phyloP scores from a whole-genome alignment of 2,888 invertebrate genomes.

The Drosophila demipolita region DNA sequence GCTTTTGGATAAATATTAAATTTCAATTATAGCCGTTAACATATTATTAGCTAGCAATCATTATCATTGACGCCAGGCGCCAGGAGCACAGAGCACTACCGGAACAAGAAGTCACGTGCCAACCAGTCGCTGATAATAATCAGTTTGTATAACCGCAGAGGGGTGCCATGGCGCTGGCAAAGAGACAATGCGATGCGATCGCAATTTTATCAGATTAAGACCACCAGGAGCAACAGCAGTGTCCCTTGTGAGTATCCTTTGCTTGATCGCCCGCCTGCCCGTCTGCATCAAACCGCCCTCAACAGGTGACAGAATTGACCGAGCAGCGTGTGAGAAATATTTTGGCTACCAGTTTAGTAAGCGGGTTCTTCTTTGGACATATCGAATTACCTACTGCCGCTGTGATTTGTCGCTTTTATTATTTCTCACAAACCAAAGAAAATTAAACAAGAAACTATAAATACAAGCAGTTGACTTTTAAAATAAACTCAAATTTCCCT shows the following conservation, averaged over 20 bases:
- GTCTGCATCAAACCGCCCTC: constrained; percentile 39
- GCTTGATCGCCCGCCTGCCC: constrained; percentile 19
- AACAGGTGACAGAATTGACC: constrained; percentile 71
- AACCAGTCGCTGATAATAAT: constrained; percentile 67
- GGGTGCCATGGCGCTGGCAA: constrained; percentile 34
- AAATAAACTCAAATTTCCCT: neutral
- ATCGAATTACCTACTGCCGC: constrained; percentile 72
- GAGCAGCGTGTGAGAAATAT: constrained; percentile 74
- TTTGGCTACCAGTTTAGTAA: constrained; percentile 44
- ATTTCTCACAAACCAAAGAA: constrained; percentile 71
- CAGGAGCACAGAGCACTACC: constrained; percentile 11
- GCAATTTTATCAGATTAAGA: constrained; percentile 78
- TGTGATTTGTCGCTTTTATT: constrained; percentile 74
- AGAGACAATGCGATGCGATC: constrained; percentile 62
- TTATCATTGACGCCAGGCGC: constrained; percentile 51
- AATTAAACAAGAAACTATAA: constrained; percentile 17
- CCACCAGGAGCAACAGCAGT: constrained; percentile 32
- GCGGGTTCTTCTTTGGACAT: constrained; percentile 47
- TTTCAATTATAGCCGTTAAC: constrained; percentile 84
- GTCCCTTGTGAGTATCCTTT: constrained; percentile 54
- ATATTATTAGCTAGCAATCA: constrained; percentile 73
- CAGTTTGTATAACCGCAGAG: constrained; percentile 59
- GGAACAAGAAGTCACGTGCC: constrained; percentile 70
- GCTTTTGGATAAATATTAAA: constrained; percentile 84
- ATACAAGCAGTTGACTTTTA: constrained; percentile 13